Base-by-base conservation (phyloP, 2,888 invertebrate species). In the Nysson spinosus region DNA sequence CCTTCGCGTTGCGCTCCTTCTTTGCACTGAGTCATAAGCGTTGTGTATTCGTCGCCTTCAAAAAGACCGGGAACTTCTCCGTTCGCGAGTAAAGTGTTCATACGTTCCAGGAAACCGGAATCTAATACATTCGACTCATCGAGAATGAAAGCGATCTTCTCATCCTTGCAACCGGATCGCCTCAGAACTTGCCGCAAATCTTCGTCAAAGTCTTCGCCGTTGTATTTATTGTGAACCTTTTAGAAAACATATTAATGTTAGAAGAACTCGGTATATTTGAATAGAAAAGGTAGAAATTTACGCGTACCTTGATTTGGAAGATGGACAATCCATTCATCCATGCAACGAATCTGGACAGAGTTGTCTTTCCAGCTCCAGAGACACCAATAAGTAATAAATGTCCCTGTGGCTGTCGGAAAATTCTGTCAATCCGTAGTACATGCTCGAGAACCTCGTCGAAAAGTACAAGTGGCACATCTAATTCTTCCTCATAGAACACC, bases 391-490 rank as follows among this genome's bases (percentile, higher is more conserved):
- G 91, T 79, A 99, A 89, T 77, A 99, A 88, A 88, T 99, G 99
- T 54, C 99, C 99, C 87, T 99, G 99, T 4, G 98, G 98, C 88
- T 99, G 99, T 52, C 99, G 91, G 93, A 99, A 99, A 84, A 99
- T 99, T 84, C 99, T 92, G 90, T 99, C 99, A 85, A 99, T 99
- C 78, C 99, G 92, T 65, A 99, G 89, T 49, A 99, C 99, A 88
- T 99, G 99, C 87, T 99, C 99, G 42, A 99, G 88, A n/a, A 99
- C 99, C 89, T 99, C 99, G 88, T 99, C 98, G 88, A 99, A 99
- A 30, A 99, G 90, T 28, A 99, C 99, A 30, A 99, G 89, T 0
- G 97, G 98, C 2, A 99, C 99, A 87, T 99, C 99, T 60, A 99
- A 88, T 85, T 99, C 99, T 89, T 99, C 99, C 88, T 99, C 99